A percentile compares a stretch with the other conserved stretches of the same genome.
Evolutionary conservation across 2,888 invertebrate species (phyloP).

Genomic region (Drosophila atripex): DNA sequence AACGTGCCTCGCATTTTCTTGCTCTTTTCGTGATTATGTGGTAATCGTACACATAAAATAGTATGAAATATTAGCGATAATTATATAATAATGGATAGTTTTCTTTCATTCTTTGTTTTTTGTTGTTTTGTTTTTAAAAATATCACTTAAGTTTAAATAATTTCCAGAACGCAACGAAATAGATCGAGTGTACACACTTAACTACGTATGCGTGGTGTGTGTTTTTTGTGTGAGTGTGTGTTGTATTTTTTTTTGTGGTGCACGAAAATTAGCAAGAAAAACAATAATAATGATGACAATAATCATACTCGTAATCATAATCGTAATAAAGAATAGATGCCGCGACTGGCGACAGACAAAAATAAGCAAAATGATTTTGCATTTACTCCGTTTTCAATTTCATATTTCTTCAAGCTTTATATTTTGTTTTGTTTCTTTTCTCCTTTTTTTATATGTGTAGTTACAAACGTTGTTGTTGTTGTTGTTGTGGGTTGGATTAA

Average conservation of each 20-base stretch:
- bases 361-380: conserved; percentile 34
- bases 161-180: conserved; percentile 80
- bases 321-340: conserved; percentile 47
- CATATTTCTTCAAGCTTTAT: conserved; percentile 6
- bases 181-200: conserved; percentile 54
- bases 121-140: conserved; percentile 59
- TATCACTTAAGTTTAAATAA: conserved; percentile 81
- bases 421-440: conserved; percentile 8
- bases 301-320: conserved; percentile 46
- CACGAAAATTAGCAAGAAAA: conserved; percentile 54
- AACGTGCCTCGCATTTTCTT: conserved; percentile 47
- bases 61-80: conserved; percentile 72
- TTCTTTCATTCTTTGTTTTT: conserved; percentile 35
- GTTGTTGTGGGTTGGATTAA: conserved; percentile 42
- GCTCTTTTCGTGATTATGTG: conserved; percentile 60
- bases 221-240: conserved; percentile 23
- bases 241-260: conserved; percentile 39
- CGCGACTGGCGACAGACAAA: conserved; percentile 38
- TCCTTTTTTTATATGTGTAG: conserved; percentile 34
- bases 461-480: conserved; percentile 50
- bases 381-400: conserved; percentile 14
- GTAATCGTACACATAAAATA: conserved; percentile 71
- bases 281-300: conserved; percentile 53
- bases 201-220: conserved; percentile 25
- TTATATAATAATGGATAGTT: conserved; percentile 75